Evolutionary conservation across 2,888 invertebrate species (phyloP).

Genomic region (Cephus sareptanus): DNA sequence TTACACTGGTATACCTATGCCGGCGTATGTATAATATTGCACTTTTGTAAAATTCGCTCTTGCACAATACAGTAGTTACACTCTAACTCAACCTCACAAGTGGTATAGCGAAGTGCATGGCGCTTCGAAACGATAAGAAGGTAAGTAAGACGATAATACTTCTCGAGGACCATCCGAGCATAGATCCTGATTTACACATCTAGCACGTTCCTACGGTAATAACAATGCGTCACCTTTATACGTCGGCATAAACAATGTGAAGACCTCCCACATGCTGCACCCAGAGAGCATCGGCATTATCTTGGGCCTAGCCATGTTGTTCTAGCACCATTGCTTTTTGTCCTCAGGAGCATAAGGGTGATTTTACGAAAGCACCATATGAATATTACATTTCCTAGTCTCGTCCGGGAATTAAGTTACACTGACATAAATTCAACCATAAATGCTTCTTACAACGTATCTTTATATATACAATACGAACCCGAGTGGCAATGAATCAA

Average conservation of each 20-base stretch:
- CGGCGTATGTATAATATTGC: no score
- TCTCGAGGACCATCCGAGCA: constrained; percentile 42
- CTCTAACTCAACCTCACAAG: constrained; percentile 25
- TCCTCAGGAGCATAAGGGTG: constrained; percentile 15
- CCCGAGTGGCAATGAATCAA: no score
- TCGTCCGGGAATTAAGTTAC: no score
- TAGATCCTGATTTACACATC: constrained; percentile 59
- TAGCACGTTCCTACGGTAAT: constrained; percentile 52
- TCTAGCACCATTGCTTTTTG: constrained; percentile 13
- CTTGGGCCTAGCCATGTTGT: constrained; percentile 12
- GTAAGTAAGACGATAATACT: constrained; percentile 53
- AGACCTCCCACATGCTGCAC: constrained; percentile 34
- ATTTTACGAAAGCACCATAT: constrained; percentile 8
- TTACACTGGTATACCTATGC: no score
- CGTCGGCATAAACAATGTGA: constrained; percentile 53
- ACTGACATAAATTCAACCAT: no score
- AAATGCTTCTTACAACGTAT: no score
- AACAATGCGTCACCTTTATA: constrained; percentile 59
- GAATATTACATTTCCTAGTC: constrained; percentile 13
- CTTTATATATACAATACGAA: no score
- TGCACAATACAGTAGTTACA: no score
- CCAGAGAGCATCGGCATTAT: constrained; percentile 2
- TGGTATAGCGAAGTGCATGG: constrained; percentile 40
- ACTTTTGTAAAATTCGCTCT: no score
- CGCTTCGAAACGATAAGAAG: constrained; percentile 34